Evolutionary conservation across 2,888 invertebrate species (phyloP).

Genomic region (Caenorhabditis sp.): DNA sequence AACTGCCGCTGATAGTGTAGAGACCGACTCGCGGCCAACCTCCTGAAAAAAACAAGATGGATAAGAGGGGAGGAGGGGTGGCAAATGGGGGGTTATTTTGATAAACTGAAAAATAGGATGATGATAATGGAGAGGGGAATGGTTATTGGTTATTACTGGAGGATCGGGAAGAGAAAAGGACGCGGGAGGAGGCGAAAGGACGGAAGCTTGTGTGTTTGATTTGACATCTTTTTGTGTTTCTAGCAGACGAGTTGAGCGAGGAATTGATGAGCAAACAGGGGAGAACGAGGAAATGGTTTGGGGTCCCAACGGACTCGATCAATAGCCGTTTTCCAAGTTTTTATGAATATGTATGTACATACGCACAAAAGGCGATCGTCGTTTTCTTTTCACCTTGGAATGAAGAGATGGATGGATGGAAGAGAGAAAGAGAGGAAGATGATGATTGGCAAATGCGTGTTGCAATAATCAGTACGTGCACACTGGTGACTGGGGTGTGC

Average conservation of each 20-base stretch:
- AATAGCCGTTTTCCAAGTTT: constrained; percentile 27
- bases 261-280: constrained; percentile 39
- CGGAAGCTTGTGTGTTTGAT: constrained; percentile 25
- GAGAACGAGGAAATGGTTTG: constrained; percentile 23
- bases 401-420: not conserved
- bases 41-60: constrained; percentile 65
- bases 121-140: constrained; percentile 7
- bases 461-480: constrained; percentile 60
- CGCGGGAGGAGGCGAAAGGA: constrained; percentile 4
- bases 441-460: constrained; percentile 19
- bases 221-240: constrained; percentile 31
- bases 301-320: constrained; percentile 18
- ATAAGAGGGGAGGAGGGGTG: not conserved
- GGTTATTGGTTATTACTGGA: constrained; percentile 12
- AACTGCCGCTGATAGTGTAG: constrained; percentile 62
- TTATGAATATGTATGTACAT: constrained; percentile 10
- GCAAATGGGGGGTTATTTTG: constrained; percentile 16
- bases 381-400: constrained; percentile 2
- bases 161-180: constrained; percentile 5
- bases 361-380: not conserved
- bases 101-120: not conserved
- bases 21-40: constrained; percentile 73
- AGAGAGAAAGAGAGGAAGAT: constrained; percentile 12
- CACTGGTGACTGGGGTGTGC: constrained; percentile 37
- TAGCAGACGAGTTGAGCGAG: constrained; percentile 23